phyloP scores from a whole-genome alignment of 2,113 vertebrate species.

The Ornithorhynchus anatinus region DNA sequence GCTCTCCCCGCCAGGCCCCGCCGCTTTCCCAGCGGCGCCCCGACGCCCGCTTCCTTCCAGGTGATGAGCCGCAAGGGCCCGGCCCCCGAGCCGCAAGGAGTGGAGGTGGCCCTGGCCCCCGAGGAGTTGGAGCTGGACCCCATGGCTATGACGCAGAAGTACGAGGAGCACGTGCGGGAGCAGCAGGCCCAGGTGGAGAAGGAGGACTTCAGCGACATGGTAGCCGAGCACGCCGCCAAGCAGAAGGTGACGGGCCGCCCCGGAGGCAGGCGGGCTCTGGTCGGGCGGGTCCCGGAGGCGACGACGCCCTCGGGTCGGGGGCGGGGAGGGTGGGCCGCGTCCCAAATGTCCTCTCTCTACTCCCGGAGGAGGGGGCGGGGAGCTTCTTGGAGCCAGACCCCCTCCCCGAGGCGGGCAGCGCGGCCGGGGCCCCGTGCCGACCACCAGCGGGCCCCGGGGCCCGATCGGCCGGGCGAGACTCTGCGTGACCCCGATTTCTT shows the following conservation, averaged over 20 bases:
- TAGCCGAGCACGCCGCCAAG: constrained; percentile 92
- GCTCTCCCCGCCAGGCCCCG: no score
- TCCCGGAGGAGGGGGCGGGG: no score
- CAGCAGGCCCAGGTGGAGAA: constrained; percentile 95
- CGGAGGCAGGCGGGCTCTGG: fast-evolving
- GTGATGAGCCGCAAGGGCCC: constrained; percentile 75
- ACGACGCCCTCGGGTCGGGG: no score
- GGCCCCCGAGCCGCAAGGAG: constrained; percentile 81
- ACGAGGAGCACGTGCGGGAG: constrained; percentile 88
- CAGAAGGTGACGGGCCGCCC: constrained; percentile 79
- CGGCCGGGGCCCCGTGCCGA: no score
- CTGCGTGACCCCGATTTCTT: no score
- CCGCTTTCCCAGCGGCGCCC: background rate
- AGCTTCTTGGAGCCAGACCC: no score
- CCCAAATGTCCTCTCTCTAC: background rate
- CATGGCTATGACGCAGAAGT: constrained; percentile 93
- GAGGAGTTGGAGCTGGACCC: constrained; percentile 93
- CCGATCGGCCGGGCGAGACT: background rate
- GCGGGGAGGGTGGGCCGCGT: background rate
- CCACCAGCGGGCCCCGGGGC: background rate
- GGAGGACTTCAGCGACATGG: constrained; percentile 96
- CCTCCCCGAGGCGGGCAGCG: no score
- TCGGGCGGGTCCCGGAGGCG: no score
- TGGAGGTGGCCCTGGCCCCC: constrained; percentile 87
- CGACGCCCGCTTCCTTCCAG: constrained; percentile 61